These are phyloP conservation scores for Miltochrista miniata DNA, from an alignment of 2,888 invertebrate genomes.

Conservation along the genomic window DNA sequence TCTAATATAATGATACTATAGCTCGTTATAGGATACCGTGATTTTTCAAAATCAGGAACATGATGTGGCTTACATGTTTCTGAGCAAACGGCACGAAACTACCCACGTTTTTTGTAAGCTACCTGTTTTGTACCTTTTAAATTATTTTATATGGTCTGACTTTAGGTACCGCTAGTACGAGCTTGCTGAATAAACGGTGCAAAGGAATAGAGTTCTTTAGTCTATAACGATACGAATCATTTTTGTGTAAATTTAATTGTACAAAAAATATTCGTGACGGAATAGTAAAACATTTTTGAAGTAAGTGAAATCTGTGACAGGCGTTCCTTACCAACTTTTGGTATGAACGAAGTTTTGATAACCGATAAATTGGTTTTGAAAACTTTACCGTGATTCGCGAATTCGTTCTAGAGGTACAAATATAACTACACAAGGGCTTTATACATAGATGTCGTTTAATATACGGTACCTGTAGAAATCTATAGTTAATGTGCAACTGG, in stretches of 20 bases:
- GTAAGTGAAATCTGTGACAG: too few relatives aligned
- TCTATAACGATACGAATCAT: too few relatives aligned
- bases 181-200: neutral
- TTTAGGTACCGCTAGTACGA: neutral
- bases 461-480: too few relatives aligned
- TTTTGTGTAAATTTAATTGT: too few relatives aligned
- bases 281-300: too few relatives aligned
- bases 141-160: neutral
- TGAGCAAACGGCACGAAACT: neutral
- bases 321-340: neutral
- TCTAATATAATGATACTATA: too few relatives aligned
- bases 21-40: neutral
- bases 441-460: constrained; percentile 17
- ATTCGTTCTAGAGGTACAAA: constrained; percentile 1
- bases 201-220: too few relatives aligned
- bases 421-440: constrained; percentile 6
- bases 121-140: constrained; percentile 38
- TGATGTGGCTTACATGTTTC: neutral
- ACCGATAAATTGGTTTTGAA: neutral
- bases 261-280: too few relatives aligned
- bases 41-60: neutral
- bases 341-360: too few relatives aligned
- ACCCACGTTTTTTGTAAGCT: constrained; percentile 33
- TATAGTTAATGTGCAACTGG: too few relatives aligned
- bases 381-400: neutral